phyloP scores from a whole-genome alignment of 2,888 invertebrate species.

The Desoria tigrina region DNA sequence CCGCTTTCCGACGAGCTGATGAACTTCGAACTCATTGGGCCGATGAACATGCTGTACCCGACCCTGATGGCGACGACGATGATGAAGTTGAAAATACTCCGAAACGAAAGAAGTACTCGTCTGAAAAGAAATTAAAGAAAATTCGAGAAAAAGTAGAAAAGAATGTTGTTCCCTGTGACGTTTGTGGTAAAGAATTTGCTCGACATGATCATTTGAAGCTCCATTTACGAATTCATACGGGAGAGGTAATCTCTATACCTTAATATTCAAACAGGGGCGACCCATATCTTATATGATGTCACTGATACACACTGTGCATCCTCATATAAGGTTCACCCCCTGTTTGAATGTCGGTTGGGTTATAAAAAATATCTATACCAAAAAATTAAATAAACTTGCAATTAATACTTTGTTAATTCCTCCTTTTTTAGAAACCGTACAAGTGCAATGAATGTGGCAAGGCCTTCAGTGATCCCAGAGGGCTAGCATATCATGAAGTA shows the following conservation, averaged over 20 bases:
- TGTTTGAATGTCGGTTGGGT: no score
- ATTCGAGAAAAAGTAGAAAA: not conserved
- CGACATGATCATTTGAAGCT: constrained; percentile 22
- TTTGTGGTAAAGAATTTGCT: not conserved
- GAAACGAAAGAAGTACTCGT: not conserved
- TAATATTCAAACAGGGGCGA: no score
- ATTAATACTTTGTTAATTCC: no score
- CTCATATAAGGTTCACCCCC: no score
- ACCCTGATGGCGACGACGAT: not conserved
- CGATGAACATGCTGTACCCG: not conserved
- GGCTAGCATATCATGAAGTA: constrained; percentile 30
- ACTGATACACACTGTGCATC: no score
- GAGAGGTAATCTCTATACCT: no score
- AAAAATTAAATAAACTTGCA: no score
- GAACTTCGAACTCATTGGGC: constrained; percentile 2
- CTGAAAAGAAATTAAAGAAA: constrained; percentile 1
- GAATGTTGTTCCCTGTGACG: not conserved
- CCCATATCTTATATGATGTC: no score
- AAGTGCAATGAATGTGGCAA: constrained; percentile 23
- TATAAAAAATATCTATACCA: no score
- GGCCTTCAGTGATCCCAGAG: constrained; percentile 30
- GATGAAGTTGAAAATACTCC: not conserved
- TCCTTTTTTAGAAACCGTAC: constrained; percentile 33
- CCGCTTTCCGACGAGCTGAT: not conserved
- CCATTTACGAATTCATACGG: constrained; percentile 24